These are phyloP conservation scores for Petrocephalus microphthalmus DNA, from an alignment of 2,113 vertebrate species.

Conservation along the genomic window DNA sequence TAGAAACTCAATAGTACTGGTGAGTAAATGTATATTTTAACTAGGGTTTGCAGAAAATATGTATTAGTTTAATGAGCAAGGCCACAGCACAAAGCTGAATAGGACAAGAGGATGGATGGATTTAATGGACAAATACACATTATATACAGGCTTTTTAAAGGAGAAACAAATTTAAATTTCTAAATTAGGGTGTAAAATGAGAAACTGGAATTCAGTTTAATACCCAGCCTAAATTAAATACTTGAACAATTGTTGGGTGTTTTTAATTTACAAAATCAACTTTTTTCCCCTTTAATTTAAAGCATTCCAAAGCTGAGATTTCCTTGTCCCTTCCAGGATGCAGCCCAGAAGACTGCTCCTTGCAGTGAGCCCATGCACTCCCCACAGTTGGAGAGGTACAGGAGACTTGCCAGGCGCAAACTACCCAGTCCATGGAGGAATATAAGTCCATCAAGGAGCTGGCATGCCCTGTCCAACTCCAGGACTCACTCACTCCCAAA, in stretches of 20 bases:
- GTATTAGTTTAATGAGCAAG: no score
- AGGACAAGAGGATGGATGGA: no score
- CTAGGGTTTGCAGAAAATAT: no score
- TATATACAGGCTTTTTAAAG: not conserved
- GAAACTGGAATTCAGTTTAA: not conserved
- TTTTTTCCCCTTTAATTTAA: not conserved
- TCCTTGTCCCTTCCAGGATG: slow-evolving; percentile 37
- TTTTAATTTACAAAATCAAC: not conserved
- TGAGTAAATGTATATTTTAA: no score
- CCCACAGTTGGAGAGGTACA: slow-evolving; percentile 49
- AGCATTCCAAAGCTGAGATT: not conserved
- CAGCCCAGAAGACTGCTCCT: slow-evolving; percentile 38
- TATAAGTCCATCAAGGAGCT: slow-evolving; percentile 54
- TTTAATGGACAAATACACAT: not conserved
- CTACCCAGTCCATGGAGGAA: slow-evolving; percentile 42
- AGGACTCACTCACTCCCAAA: slow-evolving; percentile 37
- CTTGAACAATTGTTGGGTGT: not conserved
- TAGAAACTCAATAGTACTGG: no score
- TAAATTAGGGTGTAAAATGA: not conserved
- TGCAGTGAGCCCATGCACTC: slow-evolving; percentile 43
- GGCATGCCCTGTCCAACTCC: slow-evolving; percentile 42
- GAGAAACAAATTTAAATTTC: not conserved
- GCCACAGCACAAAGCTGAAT: no score
- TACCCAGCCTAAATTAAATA: not conserved
- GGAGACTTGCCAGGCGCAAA: slow-evolving; percentile 30